Conservation (phyloP, 2,113 vertebrate genomes). For the Neopipo cinnamomea region DNA sequence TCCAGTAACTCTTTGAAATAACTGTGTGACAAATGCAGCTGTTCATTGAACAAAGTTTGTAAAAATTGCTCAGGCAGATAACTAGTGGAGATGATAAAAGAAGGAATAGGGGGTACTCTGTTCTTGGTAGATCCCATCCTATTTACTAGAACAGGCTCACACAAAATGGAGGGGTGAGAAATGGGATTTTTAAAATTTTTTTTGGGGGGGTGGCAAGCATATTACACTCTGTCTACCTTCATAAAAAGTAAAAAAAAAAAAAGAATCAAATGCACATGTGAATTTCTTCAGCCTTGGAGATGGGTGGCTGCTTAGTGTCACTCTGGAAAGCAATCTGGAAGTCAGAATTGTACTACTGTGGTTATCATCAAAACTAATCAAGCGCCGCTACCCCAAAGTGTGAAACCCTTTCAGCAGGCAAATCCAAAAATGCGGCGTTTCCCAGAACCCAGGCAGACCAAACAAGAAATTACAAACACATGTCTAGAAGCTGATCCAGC, state of each 20-base stretch:
- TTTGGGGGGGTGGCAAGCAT: background rate
- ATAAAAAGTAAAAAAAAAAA: background rate
- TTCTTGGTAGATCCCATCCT: background rate
- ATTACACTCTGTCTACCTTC: background rate
- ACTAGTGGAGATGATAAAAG: background rate
- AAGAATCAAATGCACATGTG: slow-evolving; percentile 44
- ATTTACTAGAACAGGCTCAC: background rate
- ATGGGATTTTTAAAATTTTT: background rate
- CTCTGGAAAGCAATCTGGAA: slow-evolving; percentile 35
- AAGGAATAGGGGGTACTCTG: background rate
- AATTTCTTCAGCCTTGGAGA: slow-evolving; percentile 48
- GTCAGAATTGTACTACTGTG: slow-evolving; percentile 48
- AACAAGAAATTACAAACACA: slow-evolving; percentile 59
- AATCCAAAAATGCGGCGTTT: slow-evolving; percentile 21
- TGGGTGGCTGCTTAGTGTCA: slow-evolving; percentile 53
- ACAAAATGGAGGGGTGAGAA: background rate
- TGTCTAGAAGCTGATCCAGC: background rate
- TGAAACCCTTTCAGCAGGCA: slow-evolving; percentile 59
- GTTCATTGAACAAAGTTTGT: background rate
- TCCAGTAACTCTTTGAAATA: background rate
- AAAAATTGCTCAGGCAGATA: slow-evolving; percentile 19
- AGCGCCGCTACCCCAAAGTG: background rate
- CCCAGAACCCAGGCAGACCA: slow-evolving; percentile 20
- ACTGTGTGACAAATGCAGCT: background rate
- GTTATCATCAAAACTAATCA: slow-evolving; percentile 68